These are phyloP conservation scores for Sceloporus tristichus DNA, from an alignment of 2,113 vertebrate genomes.

Conservation along the genomic window DNA sequence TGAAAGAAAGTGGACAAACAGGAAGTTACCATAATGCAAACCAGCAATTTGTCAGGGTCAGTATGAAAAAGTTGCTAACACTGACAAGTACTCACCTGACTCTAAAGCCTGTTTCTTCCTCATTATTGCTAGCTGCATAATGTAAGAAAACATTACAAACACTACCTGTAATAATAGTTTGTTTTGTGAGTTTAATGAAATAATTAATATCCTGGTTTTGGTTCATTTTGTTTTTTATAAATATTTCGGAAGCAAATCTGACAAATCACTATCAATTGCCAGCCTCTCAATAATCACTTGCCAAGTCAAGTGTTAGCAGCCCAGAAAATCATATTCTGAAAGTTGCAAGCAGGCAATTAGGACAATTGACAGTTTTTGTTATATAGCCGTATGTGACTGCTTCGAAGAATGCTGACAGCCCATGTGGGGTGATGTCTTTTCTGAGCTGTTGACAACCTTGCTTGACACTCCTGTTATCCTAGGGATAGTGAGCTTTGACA, in stretches of 20 bases:
- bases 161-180: background rate
- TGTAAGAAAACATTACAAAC: background rate
- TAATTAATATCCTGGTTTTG: background rate
- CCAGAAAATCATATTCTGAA: conserved; percentile 14
- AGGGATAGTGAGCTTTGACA: conserved; percentile 24
- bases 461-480: conserved; percentile 19
- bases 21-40: too few relatives aligned
- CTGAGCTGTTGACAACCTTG: conserved; percentile 12
- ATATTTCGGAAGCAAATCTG: background rate
- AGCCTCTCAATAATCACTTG: conserved; percentile 17
- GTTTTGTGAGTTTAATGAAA: background rate
- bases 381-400: conserved; percentile 1
- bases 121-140: background rate
- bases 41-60: too few relatives aligned
- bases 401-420: conserved; percentile 18
- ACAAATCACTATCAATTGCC: background rate
- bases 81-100: background rate
- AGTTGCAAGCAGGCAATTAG: conserved; percentile 24
- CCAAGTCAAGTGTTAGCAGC: conserved; percentile 16
- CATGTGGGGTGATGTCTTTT: conserved; percentile 3
- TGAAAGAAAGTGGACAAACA: too few relatives aligned
- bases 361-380: conserved; percentile 27
- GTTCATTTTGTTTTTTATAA: background rate
- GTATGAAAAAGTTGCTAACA: too few relatives aligned
- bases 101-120: background rate